Evolutionary conservation across 1,140 invertebrate species (phyloP).

Genomic region (Bombus impatiens): DNA sequence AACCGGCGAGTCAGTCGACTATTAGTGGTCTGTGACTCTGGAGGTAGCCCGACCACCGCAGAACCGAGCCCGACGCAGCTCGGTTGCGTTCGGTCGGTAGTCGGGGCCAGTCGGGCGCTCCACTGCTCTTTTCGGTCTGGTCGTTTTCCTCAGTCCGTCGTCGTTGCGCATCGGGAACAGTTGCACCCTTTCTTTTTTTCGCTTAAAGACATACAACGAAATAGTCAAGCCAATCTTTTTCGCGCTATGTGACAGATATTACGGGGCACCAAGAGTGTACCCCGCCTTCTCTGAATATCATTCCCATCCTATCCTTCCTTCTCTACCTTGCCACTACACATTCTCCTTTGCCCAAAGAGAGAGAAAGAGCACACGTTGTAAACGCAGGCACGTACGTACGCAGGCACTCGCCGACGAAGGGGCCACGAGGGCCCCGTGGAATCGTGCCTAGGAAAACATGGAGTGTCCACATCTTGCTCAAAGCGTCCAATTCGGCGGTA

Average conservation of each 20-base stretch:
- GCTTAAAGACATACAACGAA: slow-evolving; percentile 44
- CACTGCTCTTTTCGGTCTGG: slow-evolving; percentile 48
- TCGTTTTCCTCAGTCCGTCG: slow-evolving; percentile 55
- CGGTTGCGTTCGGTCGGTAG: slow-evolving; percentile 70
- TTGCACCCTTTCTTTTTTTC: slow-evolving; percentile 31
- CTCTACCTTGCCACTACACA: background rate
- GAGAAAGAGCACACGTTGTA: slow-evolving; percentile 56
- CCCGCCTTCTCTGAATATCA: slow-evolving; percentile 44
- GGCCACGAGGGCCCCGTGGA: slow-evolving; percentile 70
- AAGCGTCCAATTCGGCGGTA: slow-evolving; percentile 83
- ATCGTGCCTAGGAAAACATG: slow-evolving; percentile 78
- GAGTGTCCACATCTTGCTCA: slow-evolving; percentile 85
- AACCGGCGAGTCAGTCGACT: slow-evolving; percentile 66
- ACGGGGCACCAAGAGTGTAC: slow-evolving; percentile 62
- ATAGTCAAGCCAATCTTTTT: slow-evolving; percentile 36
- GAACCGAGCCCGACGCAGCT: slow-evolving; percentile 69
- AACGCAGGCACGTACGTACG: slow-evolving; percentile 55
- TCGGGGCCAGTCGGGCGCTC: slow-evolving; percentile 63
- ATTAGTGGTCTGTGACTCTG: slow-evolving; percentile 69
- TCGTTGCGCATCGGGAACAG: slow-evolving; percentile 47
- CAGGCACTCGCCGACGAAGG: slow-evolving; percentile 48
- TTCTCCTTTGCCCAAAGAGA: slow-evolving; percentile 50
- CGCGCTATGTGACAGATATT: slow-evolving; percentile 71
- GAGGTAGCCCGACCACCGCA: slow-evolving; percentile 69
- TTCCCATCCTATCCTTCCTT: slow-evolving; percentile 38